These are phyloP conservation scores for Danaus plexippus DNA, from an alignment of 1,140 invertebrate genomes.

Conservation along the genomic window DNA sequence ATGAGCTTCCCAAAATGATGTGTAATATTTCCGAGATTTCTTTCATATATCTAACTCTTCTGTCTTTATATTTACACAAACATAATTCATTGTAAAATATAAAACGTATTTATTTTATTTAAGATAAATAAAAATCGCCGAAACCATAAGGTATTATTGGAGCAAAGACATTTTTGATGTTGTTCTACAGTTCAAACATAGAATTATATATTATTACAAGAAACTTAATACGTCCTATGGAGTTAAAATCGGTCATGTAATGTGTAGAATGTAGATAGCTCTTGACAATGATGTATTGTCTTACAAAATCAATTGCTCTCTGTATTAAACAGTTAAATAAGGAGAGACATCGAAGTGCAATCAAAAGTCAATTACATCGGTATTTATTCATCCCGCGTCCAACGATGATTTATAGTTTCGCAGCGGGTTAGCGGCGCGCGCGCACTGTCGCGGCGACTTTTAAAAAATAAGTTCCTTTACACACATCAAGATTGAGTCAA, in stretches of 20 bases:
- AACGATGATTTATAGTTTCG: constrained; percentile 67
- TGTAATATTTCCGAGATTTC: too few species aligned
- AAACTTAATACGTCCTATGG: not conserved
- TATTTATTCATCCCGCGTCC: constrained; percentile 58
- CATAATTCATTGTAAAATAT: too few species aligned
- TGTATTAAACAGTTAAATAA: constrained; percentile 45
- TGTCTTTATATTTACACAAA: too few species aligned
- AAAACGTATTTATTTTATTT: too few species aligned
- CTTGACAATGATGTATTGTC: constrained; percentile 35
- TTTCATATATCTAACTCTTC: too few species aligned
- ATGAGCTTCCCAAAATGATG: not conserved
- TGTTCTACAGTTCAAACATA: too few species aligned
- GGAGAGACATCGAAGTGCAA: constrained; percentile 56
- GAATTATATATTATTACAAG: too few species aligned
- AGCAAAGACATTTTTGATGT: too few species aligned
- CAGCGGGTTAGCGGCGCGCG: constrained; percentile 57
- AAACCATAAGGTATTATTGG: too few species aligned
- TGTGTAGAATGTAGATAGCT: constrained; percentile 18
- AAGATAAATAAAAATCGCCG: too few species aligned
- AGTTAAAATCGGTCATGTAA: constrained; percentile 13
- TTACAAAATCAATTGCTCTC: constrained; percentile 39
- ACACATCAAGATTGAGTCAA: constrained; percentile 9
- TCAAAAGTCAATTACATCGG: constrained; percentile 68
- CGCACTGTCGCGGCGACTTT: constrained; percentile 58
- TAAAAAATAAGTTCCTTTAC: constrained; percentile 40